phyloP scores from a whole-genome alignment of 2,888 invertebrate species.

The Drosophila gaucha region DNA sequence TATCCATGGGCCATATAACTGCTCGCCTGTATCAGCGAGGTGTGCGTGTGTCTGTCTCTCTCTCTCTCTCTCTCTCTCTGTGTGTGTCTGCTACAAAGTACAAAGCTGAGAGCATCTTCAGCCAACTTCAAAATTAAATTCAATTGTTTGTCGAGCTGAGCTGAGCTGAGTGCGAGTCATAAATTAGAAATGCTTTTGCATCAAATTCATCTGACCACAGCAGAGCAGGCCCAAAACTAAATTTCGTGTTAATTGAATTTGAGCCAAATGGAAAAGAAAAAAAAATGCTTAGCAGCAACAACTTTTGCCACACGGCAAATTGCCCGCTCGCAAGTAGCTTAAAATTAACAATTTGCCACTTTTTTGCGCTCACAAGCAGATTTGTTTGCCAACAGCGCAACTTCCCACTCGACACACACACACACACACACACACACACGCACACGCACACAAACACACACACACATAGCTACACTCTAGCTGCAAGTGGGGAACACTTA shows the following conservation, averaged over 20 bases:
- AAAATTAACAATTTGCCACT: conserved; percentile 77
- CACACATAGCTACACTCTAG: conserved; percentile 5
- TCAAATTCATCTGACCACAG: conserved; percentile 30
- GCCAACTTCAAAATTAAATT: conserved; percentile 50
- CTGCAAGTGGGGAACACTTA: conserved; percentile 66
- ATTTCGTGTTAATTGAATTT: conserved; percentile 47
- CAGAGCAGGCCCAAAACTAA: conserved; percentile 14
- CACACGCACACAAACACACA: conserved; percentile 2
- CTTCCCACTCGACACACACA: background rate
- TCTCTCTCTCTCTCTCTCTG: background rate
- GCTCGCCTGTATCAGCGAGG: conserved; percentile 20
- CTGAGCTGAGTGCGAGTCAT: conserved; percentile 6
- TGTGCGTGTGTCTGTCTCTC: conserved; percentile 2
- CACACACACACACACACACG: background rate
- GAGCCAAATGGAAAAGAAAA: conserved; percentile 31
- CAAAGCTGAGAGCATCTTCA: conserved; percentile 16
- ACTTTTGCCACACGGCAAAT: conserved; percentile 44
- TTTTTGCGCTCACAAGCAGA: conserved; percentile 63
- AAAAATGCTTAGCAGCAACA: conserved; percentile 30
- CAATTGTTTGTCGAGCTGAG: conserved; percentile 35
- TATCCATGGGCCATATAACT: conserved; percentile 47
- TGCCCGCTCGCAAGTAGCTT: conserved; percentile 52
- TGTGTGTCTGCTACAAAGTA: conserved; percentile 45
- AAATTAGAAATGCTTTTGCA: conserved; percentile 28
- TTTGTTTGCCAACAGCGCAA: conserved; percentile 26